Percentiles rank a stretch among this genome's conserved stretches.
These are phyloP conservation scores for Glossosoma conforme DNA, from an alignment of 1,140 invertebrate genomes.

Conservation along the genomic window DNA sequence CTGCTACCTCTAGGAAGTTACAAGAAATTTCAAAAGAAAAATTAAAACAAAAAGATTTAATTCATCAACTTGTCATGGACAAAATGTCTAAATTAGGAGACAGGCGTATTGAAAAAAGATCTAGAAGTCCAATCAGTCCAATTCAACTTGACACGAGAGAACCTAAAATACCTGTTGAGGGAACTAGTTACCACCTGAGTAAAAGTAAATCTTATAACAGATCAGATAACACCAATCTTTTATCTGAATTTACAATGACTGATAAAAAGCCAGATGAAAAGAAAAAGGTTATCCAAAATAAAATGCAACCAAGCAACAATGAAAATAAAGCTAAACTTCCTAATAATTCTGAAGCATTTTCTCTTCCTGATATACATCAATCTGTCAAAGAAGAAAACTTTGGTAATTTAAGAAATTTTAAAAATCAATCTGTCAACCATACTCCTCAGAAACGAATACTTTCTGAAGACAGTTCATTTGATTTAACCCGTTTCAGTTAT, in stretches of 20 bases:
- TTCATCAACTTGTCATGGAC: constrained; percentile 74
- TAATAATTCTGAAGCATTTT: constrained; percentile 32
- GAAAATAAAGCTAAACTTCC: constrained; percentile 14
- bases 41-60: constrained; percentile 63
- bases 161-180: constrained; percentile 5
- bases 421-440: constrained; percentile 39
- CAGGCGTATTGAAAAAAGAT: constrained; percentile 43
- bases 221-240: no score
- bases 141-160: no score
- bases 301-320: not conserved
- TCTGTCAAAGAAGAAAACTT: constrained; percentile 28
- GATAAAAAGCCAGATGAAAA: no score
- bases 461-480: constrained; percentile 24
- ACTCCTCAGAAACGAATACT: constrained; percentile 35
- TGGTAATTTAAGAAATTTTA: constrained; percentile 31
- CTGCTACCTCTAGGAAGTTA: constrained; percentile 52
- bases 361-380: constrained; percentile 35
- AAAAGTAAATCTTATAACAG: no score
- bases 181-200: no score
- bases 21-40: constrained; percentile 63
- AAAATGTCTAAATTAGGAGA: constrained; percentile 64
- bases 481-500: constrained; percentile 20
- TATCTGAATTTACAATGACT: no score
- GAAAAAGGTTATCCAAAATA: not conserved
- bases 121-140: constrained; percentile 21